Evolutionary conservation across 1,140 invertebrate species (phyloP).

Genomic region (Holotrichia oblita): DNA sequence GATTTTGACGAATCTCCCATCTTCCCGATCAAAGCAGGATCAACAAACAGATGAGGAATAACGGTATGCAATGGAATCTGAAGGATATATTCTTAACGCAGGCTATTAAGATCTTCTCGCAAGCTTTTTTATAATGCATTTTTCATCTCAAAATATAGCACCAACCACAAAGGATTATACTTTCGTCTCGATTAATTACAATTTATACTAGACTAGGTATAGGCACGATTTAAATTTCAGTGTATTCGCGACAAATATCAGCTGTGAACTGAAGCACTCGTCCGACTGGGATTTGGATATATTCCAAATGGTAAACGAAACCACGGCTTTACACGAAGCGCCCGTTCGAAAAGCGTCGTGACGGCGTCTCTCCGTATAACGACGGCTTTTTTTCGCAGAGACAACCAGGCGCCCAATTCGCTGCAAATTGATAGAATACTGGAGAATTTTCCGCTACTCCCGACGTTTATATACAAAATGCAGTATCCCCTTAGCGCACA

Average conservation of each 20-base stretch:
- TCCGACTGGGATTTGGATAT: neutral
- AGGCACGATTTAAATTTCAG: no score
- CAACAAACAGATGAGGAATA: slow-evolving; percentile 36
- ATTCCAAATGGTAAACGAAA: slow-evolving; percentile 7
- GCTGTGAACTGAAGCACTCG: neutral
- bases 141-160: slow-evolving; percentile 4
- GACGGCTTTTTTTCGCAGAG: neutral
- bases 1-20: neutral
- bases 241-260: neutral
- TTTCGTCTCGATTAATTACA: no score
- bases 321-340: neutral
- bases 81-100: slow-evolving; percentile 35
- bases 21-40: neutral
- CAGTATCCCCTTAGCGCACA: neutral
- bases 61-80: slow-evolving; percentile 30
- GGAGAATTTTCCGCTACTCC: neutral
- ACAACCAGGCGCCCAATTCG: neutral
- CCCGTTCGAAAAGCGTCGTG: neutral
- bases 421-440: neutral
- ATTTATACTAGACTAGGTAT: no score
- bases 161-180: neutral
- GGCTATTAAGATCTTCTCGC: slow-evolving; percentile 20
- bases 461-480: neutral
- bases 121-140: slow-evolving; percentile 37
- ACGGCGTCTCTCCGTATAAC: neutral